phyloP scores from a whole-genome alignment of 2,797 vertebrate species.

The Masticophis lateralis region DNA sequence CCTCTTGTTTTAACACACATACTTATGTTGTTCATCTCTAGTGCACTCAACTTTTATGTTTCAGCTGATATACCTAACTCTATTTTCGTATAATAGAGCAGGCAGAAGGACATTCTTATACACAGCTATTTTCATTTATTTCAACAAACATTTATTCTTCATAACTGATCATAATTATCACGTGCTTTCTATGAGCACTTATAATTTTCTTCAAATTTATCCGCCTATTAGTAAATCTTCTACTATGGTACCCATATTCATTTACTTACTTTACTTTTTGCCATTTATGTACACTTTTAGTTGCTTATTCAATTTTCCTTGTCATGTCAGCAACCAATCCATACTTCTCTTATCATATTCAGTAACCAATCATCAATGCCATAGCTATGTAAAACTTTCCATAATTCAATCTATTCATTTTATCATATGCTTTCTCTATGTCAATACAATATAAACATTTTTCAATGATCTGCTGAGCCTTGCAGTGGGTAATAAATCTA shows the following conservation, averaged over 20 bases:
- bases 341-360: background rate
- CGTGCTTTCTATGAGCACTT: background rate
- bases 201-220: background rate
- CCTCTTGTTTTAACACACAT: background rate
- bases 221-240: background rate
- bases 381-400: background rate
- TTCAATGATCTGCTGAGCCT: background rate
- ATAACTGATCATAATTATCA: background rate
- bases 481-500: background rate
- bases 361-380: background rate
- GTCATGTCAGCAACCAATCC: background rate
- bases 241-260: background rate
- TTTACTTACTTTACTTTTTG: background rate
- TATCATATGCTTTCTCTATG: background rate
- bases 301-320: background rate
- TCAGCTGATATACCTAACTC: background rate
- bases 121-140: background rate
- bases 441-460: background rate
- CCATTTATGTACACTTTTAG: background rate
- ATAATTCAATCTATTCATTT: background rate
- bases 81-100: background rate
- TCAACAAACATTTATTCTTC: background rate
- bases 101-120: background rate
- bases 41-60: background rate
- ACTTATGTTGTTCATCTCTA: background rate